Base-by-base conservation (phyloP, 2,797 vertebrate genomes). In the Phataginus tetradactyla region DNA sequence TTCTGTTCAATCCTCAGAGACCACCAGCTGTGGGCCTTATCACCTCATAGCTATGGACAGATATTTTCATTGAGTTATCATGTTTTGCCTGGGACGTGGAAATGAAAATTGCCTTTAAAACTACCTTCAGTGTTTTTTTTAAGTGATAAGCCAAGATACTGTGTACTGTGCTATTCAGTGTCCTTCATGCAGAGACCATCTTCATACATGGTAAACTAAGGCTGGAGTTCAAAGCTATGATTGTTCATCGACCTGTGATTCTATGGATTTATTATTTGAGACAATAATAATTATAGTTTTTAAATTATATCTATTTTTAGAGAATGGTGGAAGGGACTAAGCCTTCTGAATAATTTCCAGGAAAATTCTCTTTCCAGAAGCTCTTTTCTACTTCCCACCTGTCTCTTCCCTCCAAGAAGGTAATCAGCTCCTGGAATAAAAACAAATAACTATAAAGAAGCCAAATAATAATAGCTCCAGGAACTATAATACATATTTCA, bases 301-400 rank as follows among this genome's bases (percentile, higher is more conserved):
- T 45, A 92, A 90, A 51, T 92, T 86, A 64, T 63, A 91, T 89
- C 42, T 57, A n/a, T 42, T 68, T 14, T 74, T 90, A 96, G 13
- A 45, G 29, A 71, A 77, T 39, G 71, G 17, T 45, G 34, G 23
- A 91, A 90, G 15, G 13, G 3, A 68, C 68, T 75, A 86, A 79
- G 61, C 49, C 5, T 72, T 84, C n/a, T 68, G 12, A 93, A 74
- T 53, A 86, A 69, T 51, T 61, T 8, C 23, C 51, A 53, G 39
- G 86, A 39, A 45, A 32, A 57, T 90, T 69, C 10, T 85, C 4
- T 87, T 81, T 91, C 49, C 12, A 37, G 32, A 79, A 68, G 12
- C 11, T 75, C 8, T 27, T 68, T 86, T 79, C 20, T 83, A 39
- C 32, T 81, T 34, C 23, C 21, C 8, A 5, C 15, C 15, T 63